phyloP scores from a whole-genome alignment of 2,888 invertebrate genomes.

The Diarsia dahlii region DNA sequence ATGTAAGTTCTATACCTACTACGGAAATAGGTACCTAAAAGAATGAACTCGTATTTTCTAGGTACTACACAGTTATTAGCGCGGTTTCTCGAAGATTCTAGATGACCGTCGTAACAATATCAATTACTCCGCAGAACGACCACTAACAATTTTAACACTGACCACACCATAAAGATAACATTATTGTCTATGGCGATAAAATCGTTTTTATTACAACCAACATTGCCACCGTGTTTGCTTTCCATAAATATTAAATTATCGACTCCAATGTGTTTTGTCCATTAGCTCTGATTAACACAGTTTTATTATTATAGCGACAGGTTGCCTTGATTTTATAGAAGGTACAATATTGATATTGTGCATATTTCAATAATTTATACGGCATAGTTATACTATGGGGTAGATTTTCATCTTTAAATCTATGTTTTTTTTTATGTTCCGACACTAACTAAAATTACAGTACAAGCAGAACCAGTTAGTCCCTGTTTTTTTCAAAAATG shows the following conservation, averaged over 20 bases:
- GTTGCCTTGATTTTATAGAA: not conserved
- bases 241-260: conserved; percentile 57
- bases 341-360: not conserved
- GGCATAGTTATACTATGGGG: not conserved
- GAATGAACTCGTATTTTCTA: no score
- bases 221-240: conserved; percentile 52
- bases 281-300: conserved; percentile 45
- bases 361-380: not conserved
- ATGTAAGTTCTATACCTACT: no score
- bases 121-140: conserved; percentile 17
- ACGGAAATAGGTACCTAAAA: no score
- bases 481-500: not conserved
- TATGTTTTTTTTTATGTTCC: not conserved
- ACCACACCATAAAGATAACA: conserved; percentile 49
- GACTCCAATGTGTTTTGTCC: conserved; percentile 36
- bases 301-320: not conserved
- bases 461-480: not conserved
- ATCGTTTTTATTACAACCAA: conserved; percentile 53
- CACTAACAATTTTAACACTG: conserved; percentile 33
- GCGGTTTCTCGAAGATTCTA: no score
- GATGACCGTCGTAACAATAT: no score
- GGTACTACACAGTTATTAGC: no score
- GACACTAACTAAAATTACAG: not conserved
- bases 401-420: not conserved
- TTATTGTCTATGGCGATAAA: conserved; percentile 44